A percentile compares a stretch with the other conserved stretches of the same genome.
Evolutionary conservation across 1,140 invertebrate genomes (phyloP).

Genomic region (Drosophila sechellia): DNA sequence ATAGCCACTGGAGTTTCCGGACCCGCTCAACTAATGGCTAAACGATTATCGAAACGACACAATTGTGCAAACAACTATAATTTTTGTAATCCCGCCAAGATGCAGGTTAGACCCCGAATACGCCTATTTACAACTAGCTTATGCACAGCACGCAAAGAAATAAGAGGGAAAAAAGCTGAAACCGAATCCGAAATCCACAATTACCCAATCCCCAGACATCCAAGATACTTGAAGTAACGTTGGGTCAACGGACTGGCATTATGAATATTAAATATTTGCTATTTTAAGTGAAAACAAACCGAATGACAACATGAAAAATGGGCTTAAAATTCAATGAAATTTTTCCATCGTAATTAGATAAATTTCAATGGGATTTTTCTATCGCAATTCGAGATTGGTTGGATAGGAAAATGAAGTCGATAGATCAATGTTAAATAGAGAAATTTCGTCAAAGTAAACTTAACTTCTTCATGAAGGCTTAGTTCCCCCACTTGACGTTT

Average conservation of each 20-base stretch:
- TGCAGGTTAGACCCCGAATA: background rate
- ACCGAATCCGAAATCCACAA: slow-evolving; percentile 16
- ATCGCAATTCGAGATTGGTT: background rate
- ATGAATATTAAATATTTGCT: slow-evolving; percentile 74
- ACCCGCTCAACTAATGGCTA: slow-evolving; percentile 1
- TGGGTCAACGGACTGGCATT: slow-evolving; percentile 46
- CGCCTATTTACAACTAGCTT: background rate
- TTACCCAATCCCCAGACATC: slow-evolving; percentile 16
- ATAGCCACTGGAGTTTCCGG: background rate
- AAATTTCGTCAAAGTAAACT: no score
- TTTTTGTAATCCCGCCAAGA: slow-evolving; percentile 4
- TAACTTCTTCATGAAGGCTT: background rate
- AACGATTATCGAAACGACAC: slow-evolving; percentile 5
- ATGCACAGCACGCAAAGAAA: slow-evolving; percentile 42
- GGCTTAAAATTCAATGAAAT: slow-evolving; percentile 26
- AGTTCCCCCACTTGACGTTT: background rate
- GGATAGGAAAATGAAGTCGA: background rate
- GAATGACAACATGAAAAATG: slow-evolving; percentile 10
- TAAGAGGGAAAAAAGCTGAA: background rate
- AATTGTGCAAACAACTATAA: slow-evolving; percentile 21
- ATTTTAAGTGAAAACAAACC: slow-evolving; percentile 37
- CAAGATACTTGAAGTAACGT: background rate
- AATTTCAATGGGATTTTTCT: slow-evolving; percentile 22
- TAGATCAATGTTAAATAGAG: background rate
- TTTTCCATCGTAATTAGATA: background rate